Base-by-base conservation (phyloP, 64 coral and sea anemone species). In the Orbicella faveolata region DNA sequence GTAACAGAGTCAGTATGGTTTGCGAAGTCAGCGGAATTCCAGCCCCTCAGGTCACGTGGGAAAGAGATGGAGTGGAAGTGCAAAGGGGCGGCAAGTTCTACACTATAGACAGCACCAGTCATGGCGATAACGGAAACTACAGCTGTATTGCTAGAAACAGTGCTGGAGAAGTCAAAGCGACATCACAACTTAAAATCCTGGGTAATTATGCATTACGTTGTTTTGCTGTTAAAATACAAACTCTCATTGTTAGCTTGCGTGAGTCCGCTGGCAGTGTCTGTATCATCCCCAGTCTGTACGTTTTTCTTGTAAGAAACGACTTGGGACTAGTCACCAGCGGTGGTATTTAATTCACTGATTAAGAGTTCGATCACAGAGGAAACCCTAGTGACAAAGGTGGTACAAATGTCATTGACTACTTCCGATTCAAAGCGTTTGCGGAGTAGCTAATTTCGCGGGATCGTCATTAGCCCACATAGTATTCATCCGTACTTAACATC, bases 91-190 rank as follows among this genome's bases (percentile, higher is more conserved):
- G 82, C n/a, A 52, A 52, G 21, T 53, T 25, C 4, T 85, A 72
- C 41, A 72, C 23, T 30, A 54, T 85, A 23, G 23, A 85, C 6
- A 30, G 34, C 2, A 65, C 21, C 52, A 44, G 6, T 53, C 20
- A 9, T 23, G 41, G 70, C n/a, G 91, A 96, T 61, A 78, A 41
- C 73, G 92, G 95, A 14, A 37, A 79, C 26, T 96, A 90, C 57
- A 94, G 62, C 7, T 96, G 95, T 53, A 64, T 84, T 53, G 95
- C 95, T 44, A 90, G 67, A 17, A 96, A 94, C 55, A 73, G 83
- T 34, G 88, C 81, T 78, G 95, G 92, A 17, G 13, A 83, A 36
- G 76, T 48, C 33, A 88, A 68, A 1, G 70, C 76, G 2, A 86
- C 86, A 63, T 79, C 90, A 5, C 75, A 89, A 65, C 48, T 96